Conservation (phyloP, 92 coral and sea anemone genomes). For the Epizoanthus stellaris region DNA sequence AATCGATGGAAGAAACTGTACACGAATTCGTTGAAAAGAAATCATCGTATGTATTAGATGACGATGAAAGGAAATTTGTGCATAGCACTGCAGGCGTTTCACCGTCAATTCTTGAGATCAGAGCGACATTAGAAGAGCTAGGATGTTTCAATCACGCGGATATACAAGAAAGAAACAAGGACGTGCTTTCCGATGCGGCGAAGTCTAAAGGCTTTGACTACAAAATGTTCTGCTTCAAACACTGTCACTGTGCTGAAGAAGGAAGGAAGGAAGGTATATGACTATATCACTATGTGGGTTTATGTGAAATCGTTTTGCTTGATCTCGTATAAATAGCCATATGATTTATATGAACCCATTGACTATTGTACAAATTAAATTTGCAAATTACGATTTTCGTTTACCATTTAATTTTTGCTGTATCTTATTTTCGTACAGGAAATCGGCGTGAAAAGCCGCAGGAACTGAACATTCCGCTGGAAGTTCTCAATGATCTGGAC, state of each 20-base stretch:
- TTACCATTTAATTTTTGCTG: too few relatives aligned
- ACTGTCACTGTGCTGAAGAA: too few relatives aligned
- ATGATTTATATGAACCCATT: background rate
- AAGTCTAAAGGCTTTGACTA: background rate
- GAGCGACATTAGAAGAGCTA: background rate
- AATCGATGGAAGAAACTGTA: background rate
- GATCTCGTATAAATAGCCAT: background rate
- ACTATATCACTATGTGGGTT: background rate
- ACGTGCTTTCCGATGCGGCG: background rate
- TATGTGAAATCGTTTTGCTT: background rate
- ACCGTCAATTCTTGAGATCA: background rate
- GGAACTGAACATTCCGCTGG: conserved; percentile 27
- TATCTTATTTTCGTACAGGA: background rate
- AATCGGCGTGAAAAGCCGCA: background rate
- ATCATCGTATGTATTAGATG: background rate
- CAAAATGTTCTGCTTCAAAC: background rate
- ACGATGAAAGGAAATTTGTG: background rate
- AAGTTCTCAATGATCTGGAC: conserved; percentile 10
- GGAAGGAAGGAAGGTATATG: background rate
- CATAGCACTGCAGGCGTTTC: background rate
- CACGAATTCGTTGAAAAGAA: background rate
- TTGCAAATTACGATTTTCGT: too few relatives aligned
- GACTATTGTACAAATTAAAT: background rate
- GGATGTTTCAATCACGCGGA: conserved; percentile 10
- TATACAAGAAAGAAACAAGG: conserved; percentile 30